Evolutionary conservation across 2,888 invertebrate species (phyloP), one percentile per base, ranked within the genome.

Genomic region (Andrena bicolor): DNA sequence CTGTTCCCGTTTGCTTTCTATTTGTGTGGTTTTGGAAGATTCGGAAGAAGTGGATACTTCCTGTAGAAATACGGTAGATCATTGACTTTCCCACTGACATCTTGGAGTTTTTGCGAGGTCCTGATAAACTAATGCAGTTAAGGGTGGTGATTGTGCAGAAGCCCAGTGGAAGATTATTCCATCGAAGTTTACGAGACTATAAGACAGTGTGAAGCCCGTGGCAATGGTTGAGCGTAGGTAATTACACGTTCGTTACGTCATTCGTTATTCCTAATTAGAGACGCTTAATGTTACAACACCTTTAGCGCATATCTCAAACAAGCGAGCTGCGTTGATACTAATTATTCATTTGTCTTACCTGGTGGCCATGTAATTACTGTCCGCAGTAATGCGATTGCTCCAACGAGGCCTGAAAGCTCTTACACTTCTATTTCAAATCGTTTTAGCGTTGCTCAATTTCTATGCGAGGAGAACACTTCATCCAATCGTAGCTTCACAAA

Each of bases 241-340:
- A 92, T 92, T 90, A 88, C 84, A 89, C 82, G 87, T 83, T 86
- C 83, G 69, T 83, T 86, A 87, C 89, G 88, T 87, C 89, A 89
- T 89, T 91, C 87, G 89, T 92, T 91, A 91, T 88, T 90, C 75
- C 87, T 90, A 90, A 91, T 92, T 91, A 92, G 90, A 89, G 85
- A 86, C 89, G 90, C 85, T 90, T 90, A 89, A 88, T 90, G 64
- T 30, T 71, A 70, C 61, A n/a, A 49, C 60, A 61, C 72, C 85
- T 66, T 73, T 66, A 73, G 79, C 81, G 83, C 71, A 60, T 41
- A 56, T 83, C 78, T 76, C 65, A 76, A 58, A 65, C 60, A 66
- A 10, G 66, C 79, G 75, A 82, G 75, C 64, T 63, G 68, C 7
- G 80, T 64, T 69, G 75, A 78, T 86, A 83, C 85, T 89, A 89